phyloP scores from a whole-genome alignment of 2,113 vertebrate species.

The Chascanopsetta lugubris region DNA sequence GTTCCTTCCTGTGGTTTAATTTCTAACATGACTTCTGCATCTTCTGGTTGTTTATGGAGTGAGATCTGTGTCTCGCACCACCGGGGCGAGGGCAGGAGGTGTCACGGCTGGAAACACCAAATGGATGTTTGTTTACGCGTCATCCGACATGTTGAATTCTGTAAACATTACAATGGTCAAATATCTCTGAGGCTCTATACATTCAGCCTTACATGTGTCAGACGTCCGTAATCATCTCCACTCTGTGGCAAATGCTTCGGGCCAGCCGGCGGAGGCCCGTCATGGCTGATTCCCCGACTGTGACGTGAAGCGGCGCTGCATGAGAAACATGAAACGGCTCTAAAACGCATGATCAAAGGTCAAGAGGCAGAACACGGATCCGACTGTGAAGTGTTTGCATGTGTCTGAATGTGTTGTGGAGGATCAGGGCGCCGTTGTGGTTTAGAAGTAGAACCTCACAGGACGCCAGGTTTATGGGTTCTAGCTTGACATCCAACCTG shows the following conservation, averaged over 20 bases:
- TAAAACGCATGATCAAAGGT: constrained; percentile 2
- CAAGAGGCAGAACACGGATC: neutral
- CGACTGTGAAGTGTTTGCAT: neutral
- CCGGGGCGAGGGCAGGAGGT: no score
- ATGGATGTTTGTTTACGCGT: no score
- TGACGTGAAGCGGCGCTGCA: neutral
- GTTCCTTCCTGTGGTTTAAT: no score
- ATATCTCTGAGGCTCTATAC: no score
- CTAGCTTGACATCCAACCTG: no score
- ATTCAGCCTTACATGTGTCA: no score
- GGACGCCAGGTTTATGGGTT: no score
- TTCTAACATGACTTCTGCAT: no score
- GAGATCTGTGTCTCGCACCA: neutral
- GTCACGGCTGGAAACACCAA: no score
- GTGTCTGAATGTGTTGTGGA: neutral
- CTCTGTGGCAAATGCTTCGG: neutral
- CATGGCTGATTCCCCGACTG: neutral
- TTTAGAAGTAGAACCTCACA: no score
- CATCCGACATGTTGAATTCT: no score
- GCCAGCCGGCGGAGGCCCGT: neutral
- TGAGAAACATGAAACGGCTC: constrained; percentile 16
- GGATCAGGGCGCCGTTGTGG: neutral
- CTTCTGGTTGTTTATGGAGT: neutral
- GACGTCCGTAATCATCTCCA: neutral
- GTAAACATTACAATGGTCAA: neutral